A percentile compares a stretch with the other conserved stretches of the same genome.
Evolutionary conservation across 1,140 invertebrate genomes (phyloP).

Genomic region (Papilio dardanus): DNA sequence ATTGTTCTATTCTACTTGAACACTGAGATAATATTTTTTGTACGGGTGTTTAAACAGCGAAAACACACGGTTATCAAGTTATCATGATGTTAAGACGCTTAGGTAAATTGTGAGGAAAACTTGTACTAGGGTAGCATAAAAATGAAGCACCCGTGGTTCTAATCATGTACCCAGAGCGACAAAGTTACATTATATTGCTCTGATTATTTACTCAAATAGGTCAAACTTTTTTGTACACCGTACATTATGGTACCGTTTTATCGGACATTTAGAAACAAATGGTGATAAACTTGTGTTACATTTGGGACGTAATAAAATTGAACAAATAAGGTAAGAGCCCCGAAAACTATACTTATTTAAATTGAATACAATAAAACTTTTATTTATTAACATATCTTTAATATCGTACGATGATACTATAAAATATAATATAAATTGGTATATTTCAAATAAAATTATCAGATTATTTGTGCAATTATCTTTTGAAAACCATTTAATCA

Average conservation of each 20-base stretch:
- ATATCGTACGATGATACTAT: neutral
- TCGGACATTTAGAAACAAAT: too few relatives aligned
- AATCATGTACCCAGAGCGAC: neutral
- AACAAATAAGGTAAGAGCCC: too few relatives aligned
- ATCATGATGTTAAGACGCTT: neutral
- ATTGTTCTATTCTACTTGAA: too few relatives aligned
- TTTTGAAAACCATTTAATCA: neutral
- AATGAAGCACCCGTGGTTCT: neutral
- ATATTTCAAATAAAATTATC: neutral
- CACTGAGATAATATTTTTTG: too few relatives aligned
- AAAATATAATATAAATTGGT: neutral
- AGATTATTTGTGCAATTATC: neutral
- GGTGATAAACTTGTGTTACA: neutral
- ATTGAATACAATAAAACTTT: neutral
- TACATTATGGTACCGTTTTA: neutral
- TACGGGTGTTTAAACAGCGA: too few relatives aligned
- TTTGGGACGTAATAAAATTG: neutral
- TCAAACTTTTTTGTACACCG: neutral
- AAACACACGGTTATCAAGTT: too few relatives aligned
- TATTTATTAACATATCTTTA: too few relatives aligned
- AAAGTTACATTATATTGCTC: neutral
- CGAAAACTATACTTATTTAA: too few relatives aligned
- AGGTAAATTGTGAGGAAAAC: neutral
- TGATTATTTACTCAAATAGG: neutral
- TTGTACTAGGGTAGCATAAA: neutral